Conservation (phyloP, 1,140 invertebrate species). For the Eciton burchellii region DNA sequence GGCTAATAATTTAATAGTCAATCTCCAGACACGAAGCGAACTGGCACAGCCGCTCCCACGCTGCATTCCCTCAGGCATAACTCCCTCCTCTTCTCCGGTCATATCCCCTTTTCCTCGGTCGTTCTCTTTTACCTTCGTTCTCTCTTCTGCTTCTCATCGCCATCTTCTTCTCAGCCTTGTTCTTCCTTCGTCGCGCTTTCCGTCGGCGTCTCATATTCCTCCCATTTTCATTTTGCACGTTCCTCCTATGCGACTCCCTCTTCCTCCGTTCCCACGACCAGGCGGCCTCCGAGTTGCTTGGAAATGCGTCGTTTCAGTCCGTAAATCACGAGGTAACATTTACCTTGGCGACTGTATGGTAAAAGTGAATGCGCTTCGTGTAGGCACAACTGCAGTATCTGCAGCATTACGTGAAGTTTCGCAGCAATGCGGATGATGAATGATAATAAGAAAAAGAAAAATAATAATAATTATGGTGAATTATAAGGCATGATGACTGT, state of each 20-base stretch:
- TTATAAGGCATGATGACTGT: background rate
- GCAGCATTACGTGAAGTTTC: slow-evolving; percentile 13
- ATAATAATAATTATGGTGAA: background rate
- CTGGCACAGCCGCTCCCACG: slow-evolving; percentile 82
- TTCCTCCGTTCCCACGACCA: slow-evolving; percentile 75
- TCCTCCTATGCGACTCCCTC: slow-evolving; percentile 49
- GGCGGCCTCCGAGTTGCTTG: slow-evolving; percentile 47
- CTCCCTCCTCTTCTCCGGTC: slow-evolving; percentile 68
- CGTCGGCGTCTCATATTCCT: slow-evolving; percentile 65
- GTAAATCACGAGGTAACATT: slow-evolving; percentile 64
- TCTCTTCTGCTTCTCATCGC: slow-evolving; percentile 55
- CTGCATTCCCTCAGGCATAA: slow-evolving; percentile 83
- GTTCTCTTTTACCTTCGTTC: slow-evolving; percentile 72
- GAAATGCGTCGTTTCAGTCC: slow-evolving; percentile 63
- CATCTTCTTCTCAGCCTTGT: slow-evolving; percentile 51
- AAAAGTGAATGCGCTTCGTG: slow-evolving; percentile 72
- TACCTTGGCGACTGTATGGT: slow-evolving; percentile 53
- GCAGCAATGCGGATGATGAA: background rate
- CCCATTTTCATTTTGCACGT: slow-evolving; percentile 71
- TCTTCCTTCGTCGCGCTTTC: slow-evolving; percentile 23
- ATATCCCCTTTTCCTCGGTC: slow-evolving; percentile 37
- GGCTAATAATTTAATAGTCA: slow-evolving; percentile 76
- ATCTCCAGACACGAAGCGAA: slow-evolving; percentile 73
- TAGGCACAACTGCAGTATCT: background rate
- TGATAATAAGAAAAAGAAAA: background rate